Evolutionary conservation across 2,888 invertebrate species (phyloP).

Genomic region (Invenusta paracnida): DNA sequence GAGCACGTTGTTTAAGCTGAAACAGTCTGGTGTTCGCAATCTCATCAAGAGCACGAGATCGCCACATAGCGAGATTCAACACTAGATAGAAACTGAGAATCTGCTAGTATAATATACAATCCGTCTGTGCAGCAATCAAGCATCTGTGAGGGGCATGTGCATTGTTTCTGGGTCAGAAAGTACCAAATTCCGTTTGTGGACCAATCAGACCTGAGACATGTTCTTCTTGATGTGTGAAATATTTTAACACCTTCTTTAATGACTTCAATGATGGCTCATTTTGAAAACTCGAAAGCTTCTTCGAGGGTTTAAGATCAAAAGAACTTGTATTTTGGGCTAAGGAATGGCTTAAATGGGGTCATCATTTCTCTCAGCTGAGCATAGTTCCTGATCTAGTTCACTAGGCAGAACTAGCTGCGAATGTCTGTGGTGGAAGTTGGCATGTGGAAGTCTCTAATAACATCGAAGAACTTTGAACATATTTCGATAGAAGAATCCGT

Average conservation of each 20-base stretch:
- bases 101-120: slow-evolving; percentile 45
- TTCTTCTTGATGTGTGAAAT: slow-evolving; percentile 44
- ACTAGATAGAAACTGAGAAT: background rate
- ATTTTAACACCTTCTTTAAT: slow-evolving; percentile 46
- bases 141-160: slow-evolving; percentile 42
- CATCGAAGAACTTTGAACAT: background rate
- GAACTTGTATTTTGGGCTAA: slow-evolving; percentile 42
- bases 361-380: slow-evolving; percentile 46
- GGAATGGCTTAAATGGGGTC: slow-evolving; percentile 45
- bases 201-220: slow-evolving; percentile 47
- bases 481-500: slow-evolving; percentile 2
- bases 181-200: slow-evolving; percentile 48
- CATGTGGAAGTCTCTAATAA: background rate
- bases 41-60: slow-evolving; percentile 33
- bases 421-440: background rate
- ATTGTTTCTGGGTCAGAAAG: slow-evolving; percentile 46
- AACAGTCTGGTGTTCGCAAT: slow-evolving; percentile 31
- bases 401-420: slow-evolving; percentile 49
- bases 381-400: slow-evolving; percentile 48
- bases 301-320: slow-evolving; percentile 45
- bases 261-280: slow-evolving; percentile 44
- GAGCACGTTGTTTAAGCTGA: slow-evolving; percentile 34
- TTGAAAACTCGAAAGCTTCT: slow-evolving; percentile 43
- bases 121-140: slow-evolving; percentile 47
- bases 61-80: slow-evolving; percentile 39